A percentile compares a stretch with the other conserved stretches of the same genome.
phyloP scores from a whole-genome alignment of 2,113 vertebrate species.

The Triplophysa siluroides region DNA sequence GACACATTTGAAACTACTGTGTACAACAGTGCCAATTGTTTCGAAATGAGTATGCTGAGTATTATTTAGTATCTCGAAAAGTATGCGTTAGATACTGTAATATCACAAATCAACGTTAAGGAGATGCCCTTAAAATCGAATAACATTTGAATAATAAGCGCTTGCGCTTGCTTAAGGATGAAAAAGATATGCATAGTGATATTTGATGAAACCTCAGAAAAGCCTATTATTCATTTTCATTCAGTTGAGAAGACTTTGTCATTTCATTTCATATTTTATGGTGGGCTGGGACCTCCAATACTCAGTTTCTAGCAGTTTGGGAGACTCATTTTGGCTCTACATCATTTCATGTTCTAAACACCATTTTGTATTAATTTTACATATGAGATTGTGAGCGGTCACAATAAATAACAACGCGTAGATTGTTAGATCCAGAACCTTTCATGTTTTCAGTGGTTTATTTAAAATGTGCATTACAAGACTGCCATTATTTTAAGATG shows the following conservation, averaged over 20 bases:
- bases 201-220: background rate
- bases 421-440: slow-evolving; percentile 34
- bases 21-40: slow-evolving; percentile 15
- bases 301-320: slow-evolving; percentile 62
- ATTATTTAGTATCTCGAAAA: background rate
- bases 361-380: slow-evolving; percentile 65
- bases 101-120: background rate
- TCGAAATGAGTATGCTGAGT: background rate
- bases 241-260: slow-evolving; percentile 47
- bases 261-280: slow-evolving; percentile 64
- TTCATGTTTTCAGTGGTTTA: slow-evolving; percentile 50
- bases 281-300: slow-evolving; percentile 71
- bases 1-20: background rate
- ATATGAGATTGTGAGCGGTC: slow-evolving; percentile 50
- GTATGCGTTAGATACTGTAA: background rate
- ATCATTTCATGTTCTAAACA: slow-evolving; percentile 27
- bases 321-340: slow-evolving; percentile 64
- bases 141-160: background rate
- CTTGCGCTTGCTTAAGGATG: background rate
- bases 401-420: slow-evolving; percentile 29
- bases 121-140: background rate
- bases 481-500: slow-evolving; percentile 51
- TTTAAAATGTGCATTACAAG: slow-evolving; percentile 57
- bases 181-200: background rate
- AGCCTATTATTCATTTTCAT: slow-evolving; percentile 42